Evolutionary conservation across 2,797 vertebrate species (phyloP).

Genomic region (Eptatretus atami): DNA sequence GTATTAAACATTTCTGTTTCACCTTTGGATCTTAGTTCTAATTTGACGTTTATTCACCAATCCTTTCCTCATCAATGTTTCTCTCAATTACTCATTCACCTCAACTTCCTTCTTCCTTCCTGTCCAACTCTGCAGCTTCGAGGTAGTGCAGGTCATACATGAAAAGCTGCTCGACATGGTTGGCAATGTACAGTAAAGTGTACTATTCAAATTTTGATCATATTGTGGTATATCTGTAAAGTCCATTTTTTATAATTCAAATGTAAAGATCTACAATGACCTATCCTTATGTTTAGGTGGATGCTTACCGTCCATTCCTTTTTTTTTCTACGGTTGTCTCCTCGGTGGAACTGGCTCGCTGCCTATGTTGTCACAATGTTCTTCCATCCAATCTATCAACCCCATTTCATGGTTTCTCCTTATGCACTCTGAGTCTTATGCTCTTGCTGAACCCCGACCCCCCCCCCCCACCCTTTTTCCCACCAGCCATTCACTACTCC

Average conservation of each 20-base stretch:
- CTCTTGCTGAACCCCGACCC: too few species aligned
- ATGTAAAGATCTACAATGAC: too few species aligned
- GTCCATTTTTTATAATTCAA: too few species aligned
- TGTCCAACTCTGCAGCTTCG: constrained; percentile 32
- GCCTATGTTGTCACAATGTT: constrained; percentile 5
- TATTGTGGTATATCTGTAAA: neutral
- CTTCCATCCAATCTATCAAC: neutral
- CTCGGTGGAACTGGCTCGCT: neutral
- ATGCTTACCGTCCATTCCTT: neutral
- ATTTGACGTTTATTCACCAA: too few species aligned
- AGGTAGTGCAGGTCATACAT: constrained; percentile 98
- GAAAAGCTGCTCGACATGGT: constrained; percentile 99
- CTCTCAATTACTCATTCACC: too few species aligned
- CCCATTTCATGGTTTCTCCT: neutral
- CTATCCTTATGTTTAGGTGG: too few species aligned
- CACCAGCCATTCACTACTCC: constrained; percentile 10
- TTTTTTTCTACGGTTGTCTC: constrained; percentile 12
- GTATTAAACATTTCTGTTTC: too few species aligned
- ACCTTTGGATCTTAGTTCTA: too few species aligned
- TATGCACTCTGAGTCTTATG: neutral
- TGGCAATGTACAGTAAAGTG: constrained; percentile 99
- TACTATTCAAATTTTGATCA: neutral
- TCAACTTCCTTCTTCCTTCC: too few species aligned
- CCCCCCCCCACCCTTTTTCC: neutral
- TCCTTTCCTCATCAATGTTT: too few species aligned